Percentiles rank a stretch among this genome's conserved stretches.
phyloP scores from a whole-genome alignment of 2,797 vertebrate species.

The Tapirus indicus region DNA sequence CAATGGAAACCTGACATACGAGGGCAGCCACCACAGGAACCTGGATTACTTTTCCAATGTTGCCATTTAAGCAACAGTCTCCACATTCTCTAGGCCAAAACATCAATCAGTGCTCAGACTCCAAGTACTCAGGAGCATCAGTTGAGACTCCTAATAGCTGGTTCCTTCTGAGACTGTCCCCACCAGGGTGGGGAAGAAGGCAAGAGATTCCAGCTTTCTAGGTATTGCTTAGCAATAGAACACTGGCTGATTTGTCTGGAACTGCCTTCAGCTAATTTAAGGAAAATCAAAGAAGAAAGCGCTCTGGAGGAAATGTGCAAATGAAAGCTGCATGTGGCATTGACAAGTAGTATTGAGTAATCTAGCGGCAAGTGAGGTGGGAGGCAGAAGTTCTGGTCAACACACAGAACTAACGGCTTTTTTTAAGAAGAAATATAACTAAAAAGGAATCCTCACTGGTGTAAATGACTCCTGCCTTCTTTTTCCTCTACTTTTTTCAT shows the following conservation, averaged over 20 bases:
- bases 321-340: conserved; percentile 23
- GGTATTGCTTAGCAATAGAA: background rate
- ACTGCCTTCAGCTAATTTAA: conserved; percentile 48
- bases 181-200: background rate
- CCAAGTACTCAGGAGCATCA: background rate
- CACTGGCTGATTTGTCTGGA: background rate
- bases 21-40: background rate
- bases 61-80: conserved; percentile 31
- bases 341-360: background rate
- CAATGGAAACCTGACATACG: background rate
- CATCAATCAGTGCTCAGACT: background rate
- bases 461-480: conserved; percentile 12
- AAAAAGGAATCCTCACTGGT: conserved; percentile 16
- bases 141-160: background rate
- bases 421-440: conserved; percentile 15
- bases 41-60: background rate
- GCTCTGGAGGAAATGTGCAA: conserved; percentile 55
- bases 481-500: background rate
- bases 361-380: conserved; percentile 1
- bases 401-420: background rate
- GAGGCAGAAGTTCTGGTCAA: conserved; percentile 33
- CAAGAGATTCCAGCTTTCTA: background rate
- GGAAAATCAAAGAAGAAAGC: conserved; percentile 65
- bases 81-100: background rate
- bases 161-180: background rate